A percentile compares a stretch with the other conserved stretches of the same genome.
Evolutionary conservation across 2,888 invertebrate species (phyloP).

Genomic region (Gastrophysa polygoni): DNA sequence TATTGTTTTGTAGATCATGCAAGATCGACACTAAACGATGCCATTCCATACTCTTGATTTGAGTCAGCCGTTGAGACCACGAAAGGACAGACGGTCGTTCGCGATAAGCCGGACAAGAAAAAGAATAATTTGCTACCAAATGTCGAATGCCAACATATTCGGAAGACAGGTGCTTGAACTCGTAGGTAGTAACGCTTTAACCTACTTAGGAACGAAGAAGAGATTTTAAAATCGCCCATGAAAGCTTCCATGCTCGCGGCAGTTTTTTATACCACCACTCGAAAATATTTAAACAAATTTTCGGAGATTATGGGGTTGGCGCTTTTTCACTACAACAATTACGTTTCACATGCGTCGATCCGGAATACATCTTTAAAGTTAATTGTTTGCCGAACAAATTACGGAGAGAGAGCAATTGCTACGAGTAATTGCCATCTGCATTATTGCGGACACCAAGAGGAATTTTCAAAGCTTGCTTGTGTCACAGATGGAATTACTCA

Average conservation of each 20-base stretch:
- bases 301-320: not conserved
- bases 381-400: constrained; percentile 12
- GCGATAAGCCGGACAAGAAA: not conserved
- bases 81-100: not conserved
- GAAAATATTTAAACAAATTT: not conserved
- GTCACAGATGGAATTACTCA: too few species aligned
- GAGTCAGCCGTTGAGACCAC: not conserved
- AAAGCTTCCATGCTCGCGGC: not conserved
- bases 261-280: not conserved
- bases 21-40: not conserved
- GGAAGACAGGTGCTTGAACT: not conserved
- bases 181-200: not conserved
- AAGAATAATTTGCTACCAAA: not conserved
- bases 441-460: not conserved
- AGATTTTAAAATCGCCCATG: not conserved
- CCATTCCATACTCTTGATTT: not conserved
- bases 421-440: constrained; percentile 11
- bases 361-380: constrained; percentile 7
- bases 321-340: not conserved
- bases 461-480: not conserved
- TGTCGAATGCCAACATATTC: not conserved
- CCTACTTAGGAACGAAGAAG: not conserved
- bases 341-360: not conserved
- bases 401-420: not conserved
- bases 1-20: not conserved